A percentile compares a stretch with the other conserved stretches of the same genome.
These are phyloP conservation scores for Sussaba pulchella DNA, from an alignment of 2,888 invertebrate species.

Conservation along the genomic window DNA sequence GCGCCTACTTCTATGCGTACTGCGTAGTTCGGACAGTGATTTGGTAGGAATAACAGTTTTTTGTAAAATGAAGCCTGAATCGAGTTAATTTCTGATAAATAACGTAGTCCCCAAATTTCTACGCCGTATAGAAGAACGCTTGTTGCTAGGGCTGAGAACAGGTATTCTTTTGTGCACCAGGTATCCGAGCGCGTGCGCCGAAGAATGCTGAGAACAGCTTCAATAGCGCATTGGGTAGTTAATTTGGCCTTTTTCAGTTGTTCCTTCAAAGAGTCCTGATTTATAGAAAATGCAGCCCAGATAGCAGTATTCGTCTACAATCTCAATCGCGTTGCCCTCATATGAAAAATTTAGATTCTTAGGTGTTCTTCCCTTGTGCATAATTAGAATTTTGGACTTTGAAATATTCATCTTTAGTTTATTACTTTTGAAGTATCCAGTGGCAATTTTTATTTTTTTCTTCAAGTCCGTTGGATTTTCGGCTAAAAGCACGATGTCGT, in stretches of 20 bases:
- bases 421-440: neutral
- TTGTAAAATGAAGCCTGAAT: neutral
- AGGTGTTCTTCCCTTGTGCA: conserved; percentile 5
- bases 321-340: conserved; percentile 8
- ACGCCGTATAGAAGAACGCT: conserved; percentile 5
- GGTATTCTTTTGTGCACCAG: neutral
- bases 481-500: conserved; percentile 33
- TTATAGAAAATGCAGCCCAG: conserved; percentile 1
- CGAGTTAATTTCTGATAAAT: neutral
- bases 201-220: neutral
- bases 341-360: neutral
- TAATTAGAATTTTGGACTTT: conserved; percentile 8
- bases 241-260: neutral
- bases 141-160: conserved; percentile 8
- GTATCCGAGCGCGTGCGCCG: conserved; percentile 1
- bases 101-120: conserved; percentile 21
- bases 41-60: neutral
- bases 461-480: conserved; percentile 10
- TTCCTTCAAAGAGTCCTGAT: neutral
- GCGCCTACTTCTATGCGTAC: neutral
- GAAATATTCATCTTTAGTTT: neutral
- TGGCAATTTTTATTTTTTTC: neutral
- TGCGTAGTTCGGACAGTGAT: neutral
- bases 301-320: conserved; percentile 13
- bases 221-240: neutral